Percentiles rank a stretch among this genome's conserved stretches.
These are phyloP conservation scores for Babyrousa celebensis DNA, from an alignment of 2,797 vertebrate species.

Conservation along the genomic window DNA sequence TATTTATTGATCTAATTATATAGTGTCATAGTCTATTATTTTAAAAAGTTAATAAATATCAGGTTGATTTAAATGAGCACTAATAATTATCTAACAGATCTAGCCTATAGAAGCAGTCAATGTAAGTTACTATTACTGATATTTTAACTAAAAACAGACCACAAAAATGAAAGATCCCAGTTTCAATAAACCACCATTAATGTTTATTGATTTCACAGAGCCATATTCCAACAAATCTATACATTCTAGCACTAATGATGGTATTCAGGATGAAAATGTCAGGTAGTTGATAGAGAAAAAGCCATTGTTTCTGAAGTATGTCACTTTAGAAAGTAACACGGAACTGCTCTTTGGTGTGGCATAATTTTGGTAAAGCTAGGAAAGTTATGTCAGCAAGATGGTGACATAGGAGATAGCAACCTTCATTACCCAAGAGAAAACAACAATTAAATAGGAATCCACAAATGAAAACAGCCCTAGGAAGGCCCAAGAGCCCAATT, in stretches of 20 bases:
- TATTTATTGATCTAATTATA: constrained; percentile 56
- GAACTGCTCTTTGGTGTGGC: not conserved
- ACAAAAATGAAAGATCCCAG: constrained; percentile 51
- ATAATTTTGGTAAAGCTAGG: constrained; percentile 28
- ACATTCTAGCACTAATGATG: not conserved
- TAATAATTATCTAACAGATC: not conserved
- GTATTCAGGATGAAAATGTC: not conserved
- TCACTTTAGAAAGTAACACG: constrained; percentile 15
- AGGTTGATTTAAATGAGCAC: constrained; percentile 17
- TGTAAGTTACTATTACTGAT: not conserved
- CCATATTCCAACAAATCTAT: constrained; percentile 31
- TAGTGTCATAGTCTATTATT: not conserved
- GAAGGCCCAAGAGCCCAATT: not conserved
- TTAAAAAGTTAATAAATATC: not conserved
- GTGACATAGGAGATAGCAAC: not conserved
- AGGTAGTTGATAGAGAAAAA: not conserved
- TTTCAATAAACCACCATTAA: not conserved
- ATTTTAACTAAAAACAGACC: constrained; percentile 23
- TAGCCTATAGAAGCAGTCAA: not conserved
- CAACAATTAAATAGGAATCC: not conserved
- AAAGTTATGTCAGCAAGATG: not conserved
- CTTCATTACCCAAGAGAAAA: not conserved
- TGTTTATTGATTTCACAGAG: not conserved
- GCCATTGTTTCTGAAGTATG: not conserved
- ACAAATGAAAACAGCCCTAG: not conserved